phyloP scores from a whole-genome alignment of 1,140 invertebrate genomes.

The Drosophila albomicans region DNA sequence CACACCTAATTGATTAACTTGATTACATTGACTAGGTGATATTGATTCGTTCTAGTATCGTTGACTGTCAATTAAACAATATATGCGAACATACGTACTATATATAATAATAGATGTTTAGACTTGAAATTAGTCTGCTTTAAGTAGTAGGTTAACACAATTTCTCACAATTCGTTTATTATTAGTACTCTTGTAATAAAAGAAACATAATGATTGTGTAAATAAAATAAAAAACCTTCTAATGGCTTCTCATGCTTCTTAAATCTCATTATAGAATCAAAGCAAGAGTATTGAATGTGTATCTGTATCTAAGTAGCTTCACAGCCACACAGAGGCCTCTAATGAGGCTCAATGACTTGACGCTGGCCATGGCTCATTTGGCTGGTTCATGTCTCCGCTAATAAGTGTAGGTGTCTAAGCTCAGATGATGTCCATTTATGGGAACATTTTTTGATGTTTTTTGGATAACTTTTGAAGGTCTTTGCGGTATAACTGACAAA shows the following conservation, averaged over 20 bases:
- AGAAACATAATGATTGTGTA: no score
- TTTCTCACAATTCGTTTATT: no score
- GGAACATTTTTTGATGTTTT: conserved; percentile 27
- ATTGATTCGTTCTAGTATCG: conserved; percentile 30
- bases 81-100: background rate
- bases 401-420: conserved; percentile 54
- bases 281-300: conserved; percentile 3
- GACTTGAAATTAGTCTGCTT: no score
- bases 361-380: conserved; percentile 54
- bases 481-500: background rate
- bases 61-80: conserved; percentile 8
- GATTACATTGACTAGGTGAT: conserved; percentile 59
- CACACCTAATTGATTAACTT: conserved; percentile 73
- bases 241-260: background rate
- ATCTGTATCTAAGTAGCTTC: background rate
- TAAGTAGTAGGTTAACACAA: no score
- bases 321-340: conserved; percentile 15
- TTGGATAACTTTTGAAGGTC: conserved; percentile 19
- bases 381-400: conserved; percentile 41
- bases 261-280: background rate
- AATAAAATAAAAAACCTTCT: background rate
- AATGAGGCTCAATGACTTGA: conserved; percentile 46
- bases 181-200: no score
- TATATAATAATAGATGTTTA: background rate
- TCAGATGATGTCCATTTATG: conserved; percentile 38